Base-by-base conservation (phyloP, 2,888 invertebrate species). In the Apotomis turbidana region DNA sequence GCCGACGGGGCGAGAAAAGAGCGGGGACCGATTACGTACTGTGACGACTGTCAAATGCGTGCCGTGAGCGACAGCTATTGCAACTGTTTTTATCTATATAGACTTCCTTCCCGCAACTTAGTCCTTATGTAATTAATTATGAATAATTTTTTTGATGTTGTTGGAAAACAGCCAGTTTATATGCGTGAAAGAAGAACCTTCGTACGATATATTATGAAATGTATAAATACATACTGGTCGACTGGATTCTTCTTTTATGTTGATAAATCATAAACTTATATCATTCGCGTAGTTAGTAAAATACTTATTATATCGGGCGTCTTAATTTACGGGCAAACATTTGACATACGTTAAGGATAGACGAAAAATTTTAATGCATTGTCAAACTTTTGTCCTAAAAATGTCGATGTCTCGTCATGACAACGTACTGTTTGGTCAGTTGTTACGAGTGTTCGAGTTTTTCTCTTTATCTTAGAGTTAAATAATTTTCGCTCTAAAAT, bases 21-120 rank as follows among this genome's bases (percentile, higher is more conserved):
- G 71, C 81, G 75, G 76, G 76, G 75, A 76, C 71, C 70, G 74
- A 76, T 77, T 74, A 83, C 79, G 78, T 80, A 81, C 76, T 73
- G 67, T 78, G 74, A 77, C 63, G 76, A 73, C 76, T 79, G 76
- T 83, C 77, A 81, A 78, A 73, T 27, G 63, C 67, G 76, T 66
- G 77, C 74, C 75, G 78, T 81, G 79, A 80, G 80, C 78, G 79
- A 80, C 80, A 79, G 78, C 75, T 64, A 64, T 69, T 74, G 66
- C 64, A 70, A 71, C 59, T 69, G 73, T 74, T 76, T 61, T 72
- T 54, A 49, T 49, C 44, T 44, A 49, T 55, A 55, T 44, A 41
- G 12, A 55, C 12, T 44, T 44, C 10, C 27, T 55, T n/a, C 27
- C 46, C 12, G 46, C 27, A n/a, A 57, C n/a, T 55, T 55, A 8